Conservation (phyloP, 2,888 invertebrate genomes). For the Lacanobia wlatinum region DNA sequence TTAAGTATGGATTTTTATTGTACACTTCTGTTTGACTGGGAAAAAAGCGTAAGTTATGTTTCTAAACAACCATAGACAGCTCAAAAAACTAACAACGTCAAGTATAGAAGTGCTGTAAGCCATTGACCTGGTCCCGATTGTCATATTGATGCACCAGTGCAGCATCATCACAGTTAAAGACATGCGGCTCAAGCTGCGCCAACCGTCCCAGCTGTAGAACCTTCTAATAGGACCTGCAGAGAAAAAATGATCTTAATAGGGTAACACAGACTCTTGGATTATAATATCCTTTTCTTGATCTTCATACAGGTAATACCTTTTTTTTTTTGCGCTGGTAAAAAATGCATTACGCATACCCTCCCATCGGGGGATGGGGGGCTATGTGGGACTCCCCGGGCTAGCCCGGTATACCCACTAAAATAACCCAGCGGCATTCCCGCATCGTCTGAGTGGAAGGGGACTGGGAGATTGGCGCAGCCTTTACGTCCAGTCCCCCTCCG, state of each 20-base stretch:
- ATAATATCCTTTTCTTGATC: background rate
- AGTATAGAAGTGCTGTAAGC: slow-evolving; percentile 44
- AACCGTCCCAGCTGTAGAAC: slow-evolving; percentile 57
- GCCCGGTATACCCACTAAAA: too few relatives aligned
- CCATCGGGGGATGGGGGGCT: too few relatives aligned
- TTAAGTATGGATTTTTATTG: too few relatives aligned
- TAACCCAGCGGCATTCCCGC: too few relatives aligned
- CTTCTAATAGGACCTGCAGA: slow-evolving; percentile 50
- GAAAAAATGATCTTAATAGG: background rate
- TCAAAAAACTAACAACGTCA: slow-evolving; percentile 50
- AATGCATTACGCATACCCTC: too few relatives aligned
- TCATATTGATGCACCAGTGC: slow-evolving; percentile 71
- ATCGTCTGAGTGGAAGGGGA: too few relatives aligned
- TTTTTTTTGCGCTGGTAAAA: too few relatives aligned
- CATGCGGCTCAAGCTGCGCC: slow-evolving; percentile 69
- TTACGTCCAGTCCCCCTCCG: too few relatives aligned
- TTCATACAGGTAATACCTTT: background rate
- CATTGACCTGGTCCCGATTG: slow-evolving; percentile 49
- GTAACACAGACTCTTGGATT: background rate
- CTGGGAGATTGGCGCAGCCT: too few relatives aligned
- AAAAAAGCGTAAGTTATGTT: too few relatives aligned
- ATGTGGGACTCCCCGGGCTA: too few relatives aligned
- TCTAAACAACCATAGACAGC: background rate
- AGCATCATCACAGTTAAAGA: slow-evolving; percentile 72
- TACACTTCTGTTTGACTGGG: too few relatives aligned